A percentile compares a stretch with the other conserved stretches of the same genome.
Conservation (phyloP, 2,797 vertebrate genomes). For the Pangasius larnaudii region DNA sequence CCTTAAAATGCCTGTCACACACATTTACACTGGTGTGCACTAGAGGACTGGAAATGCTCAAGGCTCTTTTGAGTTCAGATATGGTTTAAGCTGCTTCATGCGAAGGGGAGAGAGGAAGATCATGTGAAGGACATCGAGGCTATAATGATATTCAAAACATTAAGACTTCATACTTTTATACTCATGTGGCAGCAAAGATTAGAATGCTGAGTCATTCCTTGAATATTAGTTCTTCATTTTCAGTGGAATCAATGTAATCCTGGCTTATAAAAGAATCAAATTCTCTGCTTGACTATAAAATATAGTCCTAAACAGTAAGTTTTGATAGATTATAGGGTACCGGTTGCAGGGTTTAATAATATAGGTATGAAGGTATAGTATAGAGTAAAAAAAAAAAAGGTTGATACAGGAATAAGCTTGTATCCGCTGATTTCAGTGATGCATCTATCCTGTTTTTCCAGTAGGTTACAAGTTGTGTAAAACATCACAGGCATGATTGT, state of each 20-base stretch:
- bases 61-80: not conserved
- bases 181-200: not conserved
- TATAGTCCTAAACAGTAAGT: not conserved
- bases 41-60: not conserved
- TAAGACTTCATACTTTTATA: not conserved
- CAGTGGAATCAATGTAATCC: not conserved
- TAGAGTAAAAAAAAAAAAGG: not conserved
- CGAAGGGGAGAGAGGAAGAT: not conserved
- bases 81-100: not conserved
- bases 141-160: constrained; percentile 5
- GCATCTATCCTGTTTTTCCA: not conserved
- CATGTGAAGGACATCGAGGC: constrained; percentile 9
- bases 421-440: not conserved
- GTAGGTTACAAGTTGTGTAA: not conserved
- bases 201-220: not conserved
- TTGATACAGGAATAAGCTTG: not conserved
- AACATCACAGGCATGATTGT: not conserved
- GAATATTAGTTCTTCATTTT: not conserved
- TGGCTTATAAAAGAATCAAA: not conserved
- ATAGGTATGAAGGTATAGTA: not conserved
- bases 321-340: not conserved
- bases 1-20: constrained; percentile 17
- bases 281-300: not conserved
- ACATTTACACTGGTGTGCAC: not conserved
- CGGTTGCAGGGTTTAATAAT: not conserved